These are phyloP conservation scores for Varanus komodoensis DNA, from an alignment of 2,113 vertebrate genomes.

Conservation along the genomic window DNA sequence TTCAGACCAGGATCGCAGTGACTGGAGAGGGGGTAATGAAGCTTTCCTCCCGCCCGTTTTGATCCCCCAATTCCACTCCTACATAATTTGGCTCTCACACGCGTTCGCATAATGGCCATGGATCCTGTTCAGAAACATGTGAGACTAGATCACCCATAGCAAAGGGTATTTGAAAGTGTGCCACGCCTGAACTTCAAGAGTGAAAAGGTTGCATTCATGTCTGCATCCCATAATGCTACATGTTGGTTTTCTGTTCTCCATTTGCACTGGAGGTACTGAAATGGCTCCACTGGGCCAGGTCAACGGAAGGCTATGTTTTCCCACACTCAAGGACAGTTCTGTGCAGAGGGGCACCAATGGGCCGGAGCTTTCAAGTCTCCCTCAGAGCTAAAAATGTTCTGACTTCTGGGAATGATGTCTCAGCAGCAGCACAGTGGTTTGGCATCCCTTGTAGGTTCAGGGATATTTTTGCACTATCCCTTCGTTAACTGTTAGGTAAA, in stretches of 20 bases:
- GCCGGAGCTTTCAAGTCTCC: slow-evolving; percentile 16
- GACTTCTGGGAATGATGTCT: slow-evolving; percentile 29
- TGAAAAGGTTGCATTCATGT: neutral
- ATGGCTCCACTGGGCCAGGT: neutral
- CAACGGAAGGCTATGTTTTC: neutral
- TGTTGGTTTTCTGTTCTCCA: neutral
- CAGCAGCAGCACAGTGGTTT: slow-evolving; percentile 44
- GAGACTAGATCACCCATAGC: too few relatives aligned
- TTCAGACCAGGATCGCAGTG: too few relatives aligned
- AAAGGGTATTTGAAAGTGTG: neutral
- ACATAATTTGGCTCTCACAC: neutral
- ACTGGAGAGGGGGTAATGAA: too few relatives aligned
- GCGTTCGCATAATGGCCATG: neutral
- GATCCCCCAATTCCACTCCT: too few relatives aligned
- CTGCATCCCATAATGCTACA: neutral
- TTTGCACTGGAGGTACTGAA: neutral
- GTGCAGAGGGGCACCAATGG: neutral
- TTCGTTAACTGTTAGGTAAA: slow-evolving; percentile 41
- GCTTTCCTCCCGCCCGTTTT: too few relatives aligned
- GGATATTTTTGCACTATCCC: slow-evolving; percentile 36
- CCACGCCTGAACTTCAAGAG: too few relatives aligned
- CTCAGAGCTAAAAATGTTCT: slow-evolving; percentile 27
- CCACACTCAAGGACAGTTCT: slow-evolving; percentile 42
- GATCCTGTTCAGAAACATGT: too few relatives aligned
- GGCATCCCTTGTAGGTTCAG: slow-evolving; percentile 37